Base-by-base conservation (phyloP, 2,113 vertebrate genomes). In the Macrotus californicus region DNA sequence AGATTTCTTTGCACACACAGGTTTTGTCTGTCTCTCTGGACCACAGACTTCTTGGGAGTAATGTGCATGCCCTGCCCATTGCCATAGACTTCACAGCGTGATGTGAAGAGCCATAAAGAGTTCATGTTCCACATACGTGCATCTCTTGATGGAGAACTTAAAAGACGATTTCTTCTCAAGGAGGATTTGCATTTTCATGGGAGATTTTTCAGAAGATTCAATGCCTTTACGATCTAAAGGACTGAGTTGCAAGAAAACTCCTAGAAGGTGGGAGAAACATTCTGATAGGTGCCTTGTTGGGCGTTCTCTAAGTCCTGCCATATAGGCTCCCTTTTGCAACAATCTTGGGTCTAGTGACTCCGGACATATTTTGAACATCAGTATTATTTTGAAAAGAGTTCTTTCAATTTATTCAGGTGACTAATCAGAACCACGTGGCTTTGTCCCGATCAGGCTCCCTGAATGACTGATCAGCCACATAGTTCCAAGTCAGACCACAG, bases 361-460 rank as follows among this genome's bases (percentile, higher is more conserved):
- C 18, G 88, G 59, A 75, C 14, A 31, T 46, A 48, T 70, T 89
- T 92, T 75, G 26, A 93, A 87, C 19, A 89, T 22, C 41, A 77
- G 19, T 10, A 59, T 83, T 91, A 61, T 93, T 73, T 87, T 87
- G 43, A 31, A 77, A 80, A 87, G n/a, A 66, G 92, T 82, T 80
- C 8, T 59, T 95, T 93, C 87, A 75, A 89, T 80, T 79, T 87
- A 18, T 43, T 93, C 22, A 67, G 24, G 22, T 61, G 48, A 80
- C 54, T 94, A 77, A 84, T 93, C 66, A 84, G 59, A 91, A 80
- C 31, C 80, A 92, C 84, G 76, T 80, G 84, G 69, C 41, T 85
- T 84, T 77, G 31, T 61, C 34, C 64, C n/a, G 61, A 22, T 39
- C 50, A 43, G 48, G 22, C 16, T 94, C 26, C 66, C 48, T 70